Evolutionary conservation across 2,888 invertebrate genomes (phyloP), one percentile per base, ranked within the genome.

Genomic region (Diaprepes abbreviatus): DNA sequence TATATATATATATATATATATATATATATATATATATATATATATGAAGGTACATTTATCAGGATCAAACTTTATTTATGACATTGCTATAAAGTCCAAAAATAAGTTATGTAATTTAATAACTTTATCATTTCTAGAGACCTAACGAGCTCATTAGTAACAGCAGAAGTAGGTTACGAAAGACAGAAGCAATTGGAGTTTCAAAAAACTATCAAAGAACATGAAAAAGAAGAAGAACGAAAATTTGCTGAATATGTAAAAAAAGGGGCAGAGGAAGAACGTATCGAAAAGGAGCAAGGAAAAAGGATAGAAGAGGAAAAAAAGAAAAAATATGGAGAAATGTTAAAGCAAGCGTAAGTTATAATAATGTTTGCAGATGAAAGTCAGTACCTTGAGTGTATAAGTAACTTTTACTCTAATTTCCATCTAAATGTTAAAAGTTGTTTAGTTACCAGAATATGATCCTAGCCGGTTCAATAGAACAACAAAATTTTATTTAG

Each of bases 111-210:
- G n/a, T n/a, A n/a, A n/a, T n/a, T n/a, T n/a, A n/a, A n/a, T n/a
- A n/a, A n/a, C 24, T 24, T 24, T 24, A 33, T 21, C 12, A 12
- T 24, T 14, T 55, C 24, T 48, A 72, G 77, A 70, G 74, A 77
- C 33, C 55, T 84, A 5, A 81, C 80, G 3, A 79, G 80, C 28
- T 83, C 83, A 3, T 75, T 82, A 12, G 60, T 82, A 10, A 64
- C 77, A 12, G 76, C 82, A 9, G 82, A 83, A 74, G 78, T 80
- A 3, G 55, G 82, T 5, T 77, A 76, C 66, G 82, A 83, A 75
- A 74, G 83, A 36, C 77, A 79, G 19, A 79, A 79, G 60, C 83
- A 84, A 72, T 73, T 76, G 10, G 80, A 83, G 70, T 79, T 83
- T 14, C 72, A 77, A 9, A 60, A 79, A 9, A 74, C 72, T 16